These are phyloP conservation scores for Holocentrus rufus DNA, from an alignment of 2,797 vertebrate genomes.

Conservation along the genomic window DNA sequence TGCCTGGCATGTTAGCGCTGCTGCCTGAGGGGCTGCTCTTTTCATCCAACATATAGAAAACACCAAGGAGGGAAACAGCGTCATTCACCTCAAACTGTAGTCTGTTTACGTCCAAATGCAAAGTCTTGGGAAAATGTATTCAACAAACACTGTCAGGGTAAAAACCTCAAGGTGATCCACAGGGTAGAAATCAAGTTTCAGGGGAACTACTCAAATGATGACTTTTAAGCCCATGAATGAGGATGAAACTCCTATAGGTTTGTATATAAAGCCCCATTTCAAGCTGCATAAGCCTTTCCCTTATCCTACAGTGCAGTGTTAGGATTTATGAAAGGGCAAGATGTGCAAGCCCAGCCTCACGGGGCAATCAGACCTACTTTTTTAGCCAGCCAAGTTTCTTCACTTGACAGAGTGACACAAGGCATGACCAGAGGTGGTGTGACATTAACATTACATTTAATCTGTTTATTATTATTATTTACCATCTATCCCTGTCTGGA, in stretches of 20 bases:
- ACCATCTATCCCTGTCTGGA: too few species aligned
- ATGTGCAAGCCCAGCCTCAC: slow-evolving; percentile 20
- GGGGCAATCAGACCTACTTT: too few species aligned
- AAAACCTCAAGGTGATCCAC: slow-evolving; percentile 11
- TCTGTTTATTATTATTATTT: too few species aligned
- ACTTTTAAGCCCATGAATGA: slow-evolving; percentile 20
- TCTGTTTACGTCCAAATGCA: neutral
- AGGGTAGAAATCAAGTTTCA: slow-evolving; percentile 16
- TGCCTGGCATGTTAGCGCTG: slow-evolving; percentile 11
- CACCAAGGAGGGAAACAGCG: slow-evolving; percentile 5
- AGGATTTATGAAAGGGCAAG: slow-evolving; percentile 50
- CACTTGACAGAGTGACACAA: too few species aligned
- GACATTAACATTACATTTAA: too few species aligned
- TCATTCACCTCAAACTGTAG: slow-evolving; percentile 7
- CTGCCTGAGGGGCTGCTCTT: slow-evolving; percentile 23
- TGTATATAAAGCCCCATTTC: slow-evolving; percentile 23
- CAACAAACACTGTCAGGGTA: neutral
- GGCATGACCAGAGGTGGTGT: too few species aligned
- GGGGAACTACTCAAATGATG: neutral
- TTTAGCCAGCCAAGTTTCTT: too few species aligned
- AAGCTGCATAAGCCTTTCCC: slow-evolving; percentile 15
- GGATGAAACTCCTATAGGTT: slow-evolving; percentile 17
- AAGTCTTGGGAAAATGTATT: neutral
- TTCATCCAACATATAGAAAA: slow-evolving; percentile 26
- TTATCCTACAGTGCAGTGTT: slow-evolving; percentile 19